Evolutionary conservation across 2,888 invertebrate species (phyloP).

Genomic region (Hydriomena furcata): DNA sequence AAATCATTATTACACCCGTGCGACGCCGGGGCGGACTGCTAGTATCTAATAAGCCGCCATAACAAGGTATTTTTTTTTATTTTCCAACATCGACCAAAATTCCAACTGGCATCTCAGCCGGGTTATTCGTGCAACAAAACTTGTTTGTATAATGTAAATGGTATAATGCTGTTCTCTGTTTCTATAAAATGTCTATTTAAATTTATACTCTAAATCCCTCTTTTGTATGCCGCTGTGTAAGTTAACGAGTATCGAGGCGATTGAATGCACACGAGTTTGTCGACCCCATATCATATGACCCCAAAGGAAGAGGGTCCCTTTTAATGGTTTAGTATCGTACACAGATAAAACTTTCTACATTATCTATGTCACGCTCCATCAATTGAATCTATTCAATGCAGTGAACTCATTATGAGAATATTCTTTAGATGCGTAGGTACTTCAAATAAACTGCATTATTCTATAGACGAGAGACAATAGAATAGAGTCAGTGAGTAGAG

Average conservation of each 20-base stretch:
- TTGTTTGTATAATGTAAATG: too few relatives aligned
- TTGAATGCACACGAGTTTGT: conserved; percentile 71
- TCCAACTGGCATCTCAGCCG: too few relatives aligned
- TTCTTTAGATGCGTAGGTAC: conserved; percentile 13
- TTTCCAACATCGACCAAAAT: too few relatives aligned
- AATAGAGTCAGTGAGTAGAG: conserved; percentile 35
- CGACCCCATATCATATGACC: conserved; percentile 68
- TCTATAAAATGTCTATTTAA: conserved; percentile 20
- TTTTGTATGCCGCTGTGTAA: conserved; percentile 42
- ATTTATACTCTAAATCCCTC: conserved; percentile 45
- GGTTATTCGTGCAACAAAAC: too few relatives aligned
- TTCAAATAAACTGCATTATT: conserved; percentile 39
- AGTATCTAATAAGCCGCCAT: too few relatives aligned
- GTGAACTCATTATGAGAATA: conserved; percentile 33
- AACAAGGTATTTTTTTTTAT: too few relatives aligned
- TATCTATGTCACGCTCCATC: conserved; percentile 69
- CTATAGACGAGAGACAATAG: conserved; percentile 47
- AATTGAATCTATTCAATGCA: conserved; percentile 49
- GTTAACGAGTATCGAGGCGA: conserved; percentile 48
- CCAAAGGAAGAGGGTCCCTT: conserved; percentile 71
- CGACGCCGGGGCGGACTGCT: too few relatives aligned
- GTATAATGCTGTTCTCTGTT: too few relatives aligned
- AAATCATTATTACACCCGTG: too few relatives aligned
- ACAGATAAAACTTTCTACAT: conserved; percentile 58
- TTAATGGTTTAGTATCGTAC: conserved; percentile 58